Conservation (phyloP, 2,797 vertebrate species). For the Synaphobranchus kaupii region DNA sequence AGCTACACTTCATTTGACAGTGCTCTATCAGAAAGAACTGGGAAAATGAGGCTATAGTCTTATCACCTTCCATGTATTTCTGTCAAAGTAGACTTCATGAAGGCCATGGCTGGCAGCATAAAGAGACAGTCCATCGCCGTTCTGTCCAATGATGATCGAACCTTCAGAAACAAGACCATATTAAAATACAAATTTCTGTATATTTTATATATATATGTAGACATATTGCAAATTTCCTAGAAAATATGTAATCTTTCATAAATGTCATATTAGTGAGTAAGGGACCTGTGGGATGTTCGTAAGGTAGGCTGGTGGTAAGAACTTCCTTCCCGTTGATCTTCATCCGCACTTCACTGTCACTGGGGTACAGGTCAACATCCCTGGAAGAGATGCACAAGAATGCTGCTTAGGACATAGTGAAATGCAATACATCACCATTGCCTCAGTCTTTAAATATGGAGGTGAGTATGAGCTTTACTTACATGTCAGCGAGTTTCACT, state of each 20-base stretch:
- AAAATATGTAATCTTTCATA: too few species aligned
- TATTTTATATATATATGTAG: too few species aligned
- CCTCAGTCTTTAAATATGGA: not conserved
- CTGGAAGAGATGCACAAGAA: constrained; percentile 54
- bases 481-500: constrained; percentile 74
- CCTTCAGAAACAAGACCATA: constrained; percentile 46
- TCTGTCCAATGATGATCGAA: constrained; percentile 60
- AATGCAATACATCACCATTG: not conserved
- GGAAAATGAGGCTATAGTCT: not conserved
- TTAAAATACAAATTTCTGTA: not conserved
- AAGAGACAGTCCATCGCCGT: constrained; percentile 65
- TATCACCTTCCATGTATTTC: constrained; percentile 62
- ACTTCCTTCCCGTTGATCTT: constrained; percentile 71
- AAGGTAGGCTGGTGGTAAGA: constrained; percentile 61
- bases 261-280: not conserved
- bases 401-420: not conserved
- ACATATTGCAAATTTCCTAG: too few species aligned
- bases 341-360: constrained; percentile 52
- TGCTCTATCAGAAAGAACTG: not conserved
- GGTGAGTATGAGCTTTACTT: constrained; percentile 52
- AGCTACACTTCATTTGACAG: not conserved
- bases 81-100: constrained; percentile 71
- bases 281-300: constrained; percentile 60
- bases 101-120: constrained; percentile 67
- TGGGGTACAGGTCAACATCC: constrained; percentile 70